phyloP scores from a whole-genome alignment of 2,888 invertebrate genomes.

The Diachrysia chrysitis region DNA sequence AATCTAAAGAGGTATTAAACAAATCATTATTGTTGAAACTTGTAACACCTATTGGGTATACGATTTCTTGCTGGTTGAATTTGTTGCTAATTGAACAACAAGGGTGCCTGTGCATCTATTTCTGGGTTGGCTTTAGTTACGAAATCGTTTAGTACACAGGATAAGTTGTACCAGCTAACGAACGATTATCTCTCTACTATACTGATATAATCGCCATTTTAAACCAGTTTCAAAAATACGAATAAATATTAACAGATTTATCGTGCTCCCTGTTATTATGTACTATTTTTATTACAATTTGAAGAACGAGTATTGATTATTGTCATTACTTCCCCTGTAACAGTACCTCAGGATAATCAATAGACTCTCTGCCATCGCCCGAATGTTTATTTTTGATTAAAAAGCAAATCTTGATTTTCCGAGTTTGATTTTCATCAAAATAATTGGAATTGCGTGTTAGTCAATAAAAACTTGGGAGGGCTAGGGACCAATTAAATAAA shows the following conservation, averaged over 20 bases:
- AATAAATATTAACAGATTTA: not conserved
- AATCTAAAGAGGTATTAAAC: no score
- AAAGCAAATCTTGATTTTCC: conserved; percentile 52
- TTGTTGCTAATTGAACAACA: no score
- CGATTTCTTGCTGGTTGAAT: no score
- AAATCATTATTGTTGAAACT: no score
- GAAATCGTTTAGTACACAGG: no score
- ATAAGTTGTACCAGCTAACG: no score
- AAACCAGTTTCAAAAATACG: no score
- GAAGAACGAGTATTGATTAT: not conserved
- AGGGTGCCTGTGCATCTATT: no score
- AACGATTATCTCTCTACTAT: no score
- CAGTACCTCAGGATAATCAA: conserved; percentile 20
- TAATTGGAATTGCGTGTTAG: conserved; percentile 70
- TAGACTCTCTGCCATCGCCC: conserved; percentile 25
- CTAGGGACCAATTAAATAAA: conserved; percentile 79
- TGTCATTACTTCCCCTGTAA: not conserved
- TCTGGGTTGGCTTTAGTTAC: no score
- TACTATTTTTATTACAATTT: not conserved
- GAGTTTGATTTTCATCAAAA: conserved; percentile 61
- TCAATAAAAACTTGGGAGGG: conserved; percentile 75
- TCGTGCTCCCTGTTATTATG: not conserved
- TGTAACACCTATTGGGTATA: no score
- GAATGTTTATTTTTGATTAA: conserved; percentile 45
- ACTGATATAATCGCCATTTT: no score